These are phyloP conservation scores for Buphagus erythrorhynchus DNA, from an alignment of 2,797 vertebrate species.

Conservation along the genomic window DNA sequence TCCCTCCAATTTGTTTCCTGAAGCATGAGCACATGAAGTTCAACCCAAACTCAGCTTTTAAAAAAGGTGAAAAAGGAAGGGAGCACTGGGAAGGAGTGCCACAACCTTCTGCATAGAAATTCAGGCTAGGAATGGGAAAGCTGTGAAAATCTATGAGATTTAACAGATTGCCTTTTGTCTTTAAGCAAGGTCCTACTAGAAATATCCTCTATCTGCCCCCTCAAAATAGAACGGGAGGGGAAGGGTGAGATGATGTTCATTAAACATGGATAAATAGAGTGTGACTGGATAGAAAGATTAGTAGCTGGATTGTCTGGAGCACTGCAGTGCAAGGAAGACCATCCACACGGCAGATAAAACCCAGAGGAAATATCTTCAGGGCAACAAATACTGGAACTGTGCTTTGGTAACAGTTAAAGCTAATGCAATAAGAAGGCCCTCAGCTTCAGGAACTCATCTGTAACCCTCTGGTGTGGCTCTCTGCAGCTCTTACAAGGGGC, in stretches of 20 bases:
- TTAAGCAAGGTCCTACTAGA: neutral
- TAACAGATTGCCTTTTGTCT: neutral
- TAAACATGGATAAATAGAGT: neutral
- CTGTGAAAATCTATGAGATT: neutral
- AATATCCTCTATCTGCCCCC: accelerated
- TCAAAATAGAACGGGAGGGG: accelerated
- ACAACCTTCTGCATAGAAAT: neutral
- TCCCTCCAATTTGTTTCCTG: neutral
- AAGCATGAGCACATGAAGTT: neutral
- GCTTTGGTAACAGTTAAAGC: neutral
- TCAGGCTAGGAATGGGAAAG: neutral
- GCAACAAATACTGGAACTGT: neutral
- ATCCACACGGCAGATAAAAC: neutral
- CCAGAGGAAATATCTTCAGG: neutral
- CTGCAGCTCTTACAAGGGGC: neutral
- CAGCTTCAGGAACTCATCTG: neutral
- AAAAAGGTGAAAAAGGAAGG: neutral
- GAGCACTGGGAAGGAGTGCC: neutral
- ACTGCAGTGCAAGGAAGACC: neutral
- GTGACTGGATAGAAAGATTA: neutral
- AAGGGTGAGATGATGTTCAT: neutral
- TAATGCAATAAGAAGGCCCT: neutral
- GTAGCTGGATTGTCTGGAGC: neutral
- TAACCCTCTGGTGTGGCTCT: neutral
- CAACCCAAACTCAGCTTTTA: neutral